A percentile compares a stretch with the other conserved stretches of the same genome.
These are phyloP conservation scores for Diarsia brunnea DNA, from an alignment of 2,888 invertebrate species.

Conservation along the genomic window DNA sequence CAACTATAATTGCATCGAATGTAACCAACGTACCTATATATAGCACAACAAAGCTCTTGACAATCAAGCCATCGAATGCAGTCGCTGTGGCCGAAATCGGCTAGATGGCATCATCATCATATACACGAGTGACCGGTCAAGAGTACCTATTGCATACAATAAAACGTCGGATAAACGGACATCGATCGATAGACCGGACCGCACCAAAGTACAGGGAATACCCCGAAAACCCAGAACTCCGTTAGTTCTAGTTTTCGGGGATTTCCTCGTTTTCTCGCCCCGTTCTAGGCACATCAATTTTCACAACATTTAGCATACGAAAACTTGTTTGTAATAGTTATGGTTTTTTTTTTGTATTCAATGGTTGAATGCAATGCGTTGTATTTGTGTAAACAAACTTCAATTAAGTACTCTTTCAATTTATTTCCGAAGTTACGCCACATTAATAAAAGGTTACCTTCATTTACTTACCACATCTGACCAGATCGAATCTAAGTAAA, in stretches of 20 bases:
- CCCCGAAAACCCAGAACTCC: background rate
- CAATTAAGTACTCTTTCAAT: too few species aligned
- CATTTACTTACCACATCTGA: constrained; percentile 92
- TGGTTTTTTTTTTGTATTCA: too few species aligned
- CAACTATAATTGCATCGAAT: background rate
- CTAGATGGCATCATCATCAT: too few species aligned
- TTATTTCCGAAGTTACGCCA: background rate
- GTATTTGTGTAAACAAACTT: background rate
- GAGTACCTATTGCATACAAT: too few species aligned
- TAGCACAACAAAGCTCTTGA: too few species aligned
- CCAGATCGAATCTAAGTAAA: constrained; percentile 93
- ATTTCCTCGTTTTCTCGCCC: too few species aligned
- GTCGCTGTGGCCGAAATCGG: too few species aligned
- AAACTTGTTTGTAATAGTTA: too few species aligned
- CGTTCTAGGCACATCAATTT: background rate
- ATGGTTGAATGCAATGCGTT: background rate
- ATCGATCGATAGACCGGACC: background rate
- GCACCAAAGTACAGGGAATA: background rate
- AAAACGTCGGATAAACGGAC: background rate
- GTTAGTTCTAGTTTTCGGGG: too few species aligned
- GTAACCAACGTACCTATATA: background rate
- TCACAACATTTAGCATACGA: background rate
- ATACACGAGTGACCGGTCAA: too few species aligned
- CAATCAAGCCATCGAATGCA: too few species aligned
- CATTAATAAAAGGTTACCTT: background rate